phyloP scores from a whole-genome alignment of 2,888 invertebrate genomes.

The Subacronicta megacephala region DNA sequence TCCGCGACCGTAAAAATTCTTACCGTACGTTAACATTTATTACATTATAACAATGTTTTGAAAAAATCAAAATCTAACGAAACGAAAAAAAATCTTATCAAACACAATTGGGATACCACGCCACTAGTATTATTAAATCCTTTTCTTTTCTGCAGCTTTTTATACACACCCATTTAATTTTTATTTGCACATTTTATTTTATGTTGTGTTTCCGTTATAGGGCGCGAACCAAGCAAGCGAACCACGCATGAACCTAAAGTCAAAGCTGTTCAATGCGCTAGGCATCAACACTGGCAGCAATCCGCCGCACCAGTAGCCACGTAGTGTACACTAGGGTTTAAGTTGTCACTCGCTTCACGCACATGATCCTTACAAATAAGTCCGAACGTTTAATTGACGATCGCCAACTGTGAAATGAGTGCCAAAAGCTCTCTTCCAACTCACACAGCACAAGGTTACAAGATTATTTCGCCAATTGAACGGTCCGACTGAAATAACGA shows the following conservation, averaged over 20 bases:
- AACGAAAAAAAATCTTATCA: too few species aligned
- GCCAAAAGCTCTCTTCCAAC: too few species aligned
- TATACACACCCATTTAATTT: constrained; percentile 59
- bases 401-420: too few species aligned
- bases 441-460: too few species aligned
- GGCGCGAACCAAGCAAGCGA: constrained; percentile 92
- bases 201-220: constrained; percentile 89
- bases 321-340: constrained; percentile 56
- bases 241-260: constrained; percentile 94
- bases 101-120: constrained; percentile 8
- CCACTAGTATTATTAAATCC: constrained; percentile 16
- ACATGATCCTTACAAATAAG: constrained; percentile 45
- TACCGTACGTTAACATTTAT: too few species aligned
- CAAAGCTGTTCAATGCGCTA: constrained; percentile 95
- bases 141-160: constrained; percentile 46
- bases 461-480: background rate
- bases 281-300: constrained; percentile 92
- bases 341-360: constrained; percentile 59
- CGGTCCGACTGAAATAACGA: constrained; percentile 7
- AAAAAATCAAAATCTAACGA: too few species aligned
- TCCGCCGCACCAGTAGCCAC: constrained; percentile 84
- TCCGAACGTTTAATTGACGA: background rate
- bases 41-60: too few species aligned
- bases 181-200: constrained; percentile 80
- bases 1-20: too few species aligned